Conservation (phyloP, 2,888 invertebrate genomes). For the Acleris sparsana region DNA sequence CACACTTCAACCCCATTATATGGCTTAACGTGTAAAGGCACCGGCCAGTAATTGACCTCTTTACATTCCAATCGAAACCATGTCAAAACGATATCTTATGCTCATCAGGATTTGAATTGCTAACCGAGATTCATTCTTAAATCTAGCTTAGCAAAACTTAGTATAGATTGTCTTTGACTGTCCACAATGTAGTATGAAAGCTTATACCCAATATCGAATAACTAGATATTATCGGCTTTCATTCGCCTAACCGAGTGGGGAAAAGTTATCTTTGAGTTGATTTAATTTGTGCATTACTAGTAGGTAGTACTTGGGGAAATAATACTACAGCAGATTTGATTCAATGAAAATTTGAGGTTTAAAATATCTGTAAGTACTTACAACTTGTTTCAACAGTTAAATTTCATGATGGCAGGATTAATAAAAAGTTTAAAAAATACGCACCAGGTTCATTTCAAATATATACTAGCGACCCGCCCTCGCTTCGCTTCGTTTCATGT, state of each 20-base stretch:
- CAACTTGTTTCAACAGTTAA: too few relatives aligned
- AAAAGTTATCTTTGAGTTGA: neutral
- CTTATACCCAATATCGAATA: slow-evolving; percentile 10
- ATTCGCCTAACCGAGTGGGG: slow-evolving; percentile 8
- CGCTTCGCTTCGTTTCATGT: too few relatives aligned
- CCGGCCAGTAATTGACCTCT: neutral
- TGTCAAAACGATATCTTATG: neutral
- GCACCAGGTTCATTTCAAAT: too few relatives aligned
- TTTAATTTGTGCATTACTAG: neutral
- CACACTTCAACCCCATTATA: neutral
- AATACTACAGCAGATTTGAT: neutral
- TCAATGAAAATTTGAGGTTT: too few relatives aligned
- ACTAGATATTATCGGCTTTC: slow-evolving; percentile 16
- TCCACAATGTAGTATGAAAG: slow-evolving; percentile 11
- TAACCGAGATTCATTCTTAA: neutral
- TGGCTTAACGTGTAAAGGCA: neutral
- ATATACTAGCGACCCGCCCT: too few relatives aligned
- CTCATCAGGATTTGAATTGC: neutral
- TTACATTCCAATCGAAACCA: neutral
- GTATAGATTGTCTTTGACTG: neutral
- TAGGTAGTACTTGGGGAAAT: neutral
- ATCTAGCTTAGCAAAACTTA: neutral
- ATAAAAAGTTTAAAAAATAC: too few relatives aligned
- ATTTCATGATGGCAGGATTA: too few relatives aligned
- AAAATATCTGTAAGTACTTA: too few relatives aligned